Percentiles rank a stretch among this genome's conserved stretches.
These are phyloP conservation scores for Drosophila nasuta DNA, from an alignment of 1,140 invertebrate genomes.

Conservation along the genomic window DNA sequence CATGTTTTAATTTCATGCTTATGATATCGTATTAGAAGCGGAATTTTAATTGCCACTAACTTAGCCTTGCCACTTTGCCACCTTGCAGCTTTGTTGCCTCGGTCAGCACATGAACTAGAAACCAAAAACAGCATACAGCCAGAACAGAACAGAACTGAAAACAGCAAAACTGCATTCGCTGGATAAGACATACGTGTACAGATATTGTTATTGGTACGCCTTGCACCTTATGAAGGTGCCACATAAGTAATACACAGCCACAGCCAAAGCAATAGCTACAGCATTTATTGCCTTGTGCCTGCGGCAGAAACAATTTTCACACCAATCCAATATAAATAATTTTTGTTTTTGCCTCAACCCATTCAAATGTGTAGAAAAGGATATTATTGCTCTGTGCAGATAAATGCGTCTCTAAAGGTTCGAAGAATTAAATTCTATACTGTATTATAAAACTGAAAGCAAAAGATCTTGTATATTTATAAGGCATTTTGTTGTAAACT, in stretches of 20 bases:
- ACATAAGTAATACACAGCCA: conserved; percentile 58
- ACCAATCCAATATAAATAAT: conserved; percentile 45
- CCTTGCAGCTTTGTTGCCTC: conserved; percentile 21
- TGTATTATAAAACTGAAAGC: too few species aligned
- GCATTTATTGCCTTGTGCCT: conserved; percentile 51
- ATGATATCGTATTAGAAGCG: conserved; percentile 71
- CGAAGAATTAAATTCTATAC: not conserved
- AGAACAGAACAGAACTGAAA: conserved; percentile 5
- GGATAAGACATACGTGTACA: conserved; percentile 28
- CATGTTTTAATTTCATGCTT: conserved; percentile 82
- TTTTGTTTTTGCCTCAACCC: not conserved
- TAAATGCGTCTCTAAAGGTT: too few species aligned
- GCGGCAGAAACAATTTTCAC: conserved; percentile 74
- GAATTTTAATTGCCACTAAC: conserved; percentile 78
- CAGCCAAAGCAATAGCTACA: not conserved
- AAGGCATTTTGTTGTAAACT: too few species aligned
- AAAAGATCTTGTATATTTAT: too few species aligned
- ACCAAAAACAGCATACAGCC: not conserved
- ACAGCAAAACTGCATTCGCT: conserved; percentile 37
- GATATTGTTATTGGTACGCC: conserved; percentile 62
- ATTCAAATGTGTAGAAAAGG: not conserved
- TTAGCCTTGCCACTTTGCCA: conserved; percentile 42
- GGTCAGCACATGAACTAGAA: conserved; percentile 60
- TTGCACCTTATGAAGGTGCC: conserved; percentile 62
- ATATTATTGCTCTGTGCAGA: not conserved